Base-by-base conservation (phyloP, 1,140 invertebrate genomes). In the Zaprionus inermis region DNA sequence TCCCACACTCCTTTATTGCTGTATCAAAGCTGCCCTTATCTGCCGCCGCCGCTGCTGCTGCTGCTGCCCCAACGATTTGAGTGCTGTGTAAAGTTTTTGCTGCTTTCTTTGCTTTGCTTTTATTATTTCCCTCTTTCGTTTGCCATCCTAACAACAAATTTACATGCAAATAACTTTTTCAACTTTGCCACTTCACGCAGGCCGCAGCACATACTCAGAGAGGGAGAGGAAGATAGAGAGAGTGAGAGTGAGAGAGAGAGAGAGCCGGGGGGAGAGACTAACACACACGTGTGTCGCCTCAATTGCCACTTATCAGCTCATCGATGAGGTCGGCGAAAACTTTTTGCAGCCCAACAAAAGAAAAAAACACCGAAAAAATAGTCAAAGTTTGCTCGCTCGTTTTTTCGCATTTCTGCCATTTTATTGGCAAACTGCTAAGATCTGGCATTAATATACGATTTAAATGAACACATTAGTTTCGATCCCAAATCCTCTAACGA, bases 121-220 rank as follows among this genome's bases (percentile, higher is more conserved):
- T 71, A 65, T 76, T 41, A 67, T 64, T 78, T 78, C 20, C 30
- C 34, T 70, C 59, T 56, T 69, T 55, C 46, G 80, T 88, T 89
- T 89, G 80, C 76, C 80, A 78, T 89, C 71, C 82, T 80, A 83
- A 81, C 84, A 88, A 89, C 84, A 89, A 88, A 88, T 88, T 88
- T 88, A 88, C 84, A 88, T 88, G 83, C 83, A 88, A 88, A 88
- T 88, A 88, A 88, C 84, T 88, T 88, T 88, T 83, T 88, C 77
- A 88, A 88, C 84, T 88, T 88, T 88, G 70, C 59, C 78, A 83
- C 80, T 88, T 88, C 74, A 56, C 56, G 56, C 52, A 60, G 63
- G 72, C 59, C 72, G 22, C 44, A 68, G 5, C 67, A 61, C 34
- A 52, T 24, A 59, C 30, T 38, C 60, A 64, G 51, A 36, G 51